Evolutionary conservation across 1,140 invertebrate genomes (phyloP).

Genomic region (Drosophila ficusphila): DNA sequence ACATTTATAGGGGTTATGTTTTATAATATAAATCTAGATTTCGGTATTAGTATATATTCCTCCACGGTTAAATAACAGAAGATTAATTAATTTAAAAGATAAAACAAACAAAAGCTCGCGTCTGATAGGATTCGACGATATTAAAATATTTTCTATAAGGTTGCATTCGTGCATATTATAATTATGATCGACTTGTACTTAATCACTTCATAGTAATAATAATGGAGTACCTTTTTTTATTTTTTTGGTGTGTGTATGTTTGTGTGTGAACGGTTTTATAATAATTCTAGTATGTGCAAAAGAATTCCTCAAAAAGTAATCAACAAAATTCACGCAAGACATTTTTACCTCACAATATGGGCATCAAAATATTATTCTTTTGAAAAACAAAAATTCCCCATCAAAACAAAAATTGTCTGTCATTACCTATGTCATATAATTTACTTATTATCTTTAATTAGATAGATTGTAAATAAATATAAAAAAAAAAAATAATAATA

Average conservation of each 20-base stretch:
- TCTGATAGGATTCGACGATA: background rate
- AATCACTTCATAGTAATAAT: conserved; percentile 8
- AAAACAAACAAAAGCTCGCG: background rate
- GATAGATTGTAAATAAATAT: too few species aligned
- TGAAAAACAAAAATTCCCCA: too few species aligned
- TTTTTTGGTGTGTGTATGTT: conserved; percentile 5
- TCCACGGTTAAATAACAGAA: too few species aligned
- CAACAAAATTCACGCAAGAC: conserved; percentile 31
- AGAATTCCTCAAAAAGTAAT: background rate
- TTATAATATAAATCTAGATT: too few species aligned
- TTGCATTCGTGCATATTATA: conserved; percentile 10
- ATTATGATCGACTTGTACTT: conserved; percentile 4
- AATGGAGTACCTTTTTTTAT: conserved; percentile 21
- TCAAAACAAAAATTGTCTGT: too few species aligned
- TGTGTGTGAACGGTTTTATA: conserved; percentile 1
- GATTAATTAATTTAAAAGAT: background rate
- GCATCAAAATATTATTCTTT: too few species aligned
- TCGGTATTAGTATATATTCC: too few species aligned
- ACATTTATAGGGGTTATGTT: too few species aligned
- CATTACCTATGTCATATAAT: too few species aligned
- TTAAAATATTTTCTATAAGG: background rate
- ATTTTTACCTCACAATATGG: too few species aligned
- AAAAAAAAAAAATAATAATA: too few species aligned
- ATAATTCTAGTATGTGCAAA: conserved; percentile 19
- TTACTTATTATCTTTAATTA: too few species aligned